Conservation (phyloP, 2,113 vertebrate genomes). For the Phylloscopus whistleri region DNA sequence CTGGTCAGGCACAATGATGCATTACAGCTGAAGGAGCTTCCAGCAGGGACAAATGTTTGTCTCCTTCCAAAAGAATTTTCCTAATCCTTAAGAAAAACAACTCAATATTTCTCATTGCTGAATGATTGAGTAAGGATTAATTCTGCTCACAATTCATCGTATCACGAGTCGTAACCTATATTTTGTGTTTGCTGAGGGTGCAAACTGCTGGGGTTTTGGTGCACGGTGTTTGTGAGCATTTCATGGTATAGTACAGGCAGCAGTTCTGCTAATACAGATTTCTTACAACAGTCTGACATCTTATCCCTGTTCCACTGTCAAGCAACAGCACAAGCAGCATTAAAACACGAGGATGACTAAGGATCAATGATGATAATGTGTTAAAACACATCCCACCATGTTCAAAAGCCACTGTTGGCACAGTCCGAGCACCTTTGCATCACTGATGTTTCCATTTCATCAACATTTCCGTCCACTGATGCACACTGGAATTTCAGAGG, state of each 20-base stretch:
- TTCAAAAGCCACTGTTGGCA: background rate
- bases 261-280: background rate
- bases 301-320: background rate
- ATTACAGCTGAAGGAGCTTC: conserved; percentile 73
- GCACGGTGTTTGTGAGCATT: background rate
- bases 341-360: background rate
- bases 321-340: background rate
- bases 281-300: background rate
- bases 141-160: background rate
- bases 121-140: conserved; percentile 57
- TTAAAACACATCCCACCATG: background rate
- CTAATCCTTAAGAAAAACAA: conserved; percentile 74
- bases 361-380: background rate
- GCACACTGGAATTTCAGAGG: background rate
- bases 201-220: background rate
- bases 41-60: conserved; percentile 81
- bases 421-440: rapidly evolving
- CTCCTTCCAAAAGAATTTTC: conserved; percentile 76
- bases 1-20: conserved; percentile 78
- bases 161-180: background rate
- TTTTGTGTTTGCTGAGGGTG: background rate
- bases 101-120: conserved; percentile 69
- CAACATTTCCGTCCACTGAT: background rate
- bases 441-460: background rate
- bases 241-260: background rate